Evolutionary conservation across 2,113 vertebrate genomes (phyloP), one percentile per base, ranked within the genome.

Genomic region (Epinephelus moara): DNA sequence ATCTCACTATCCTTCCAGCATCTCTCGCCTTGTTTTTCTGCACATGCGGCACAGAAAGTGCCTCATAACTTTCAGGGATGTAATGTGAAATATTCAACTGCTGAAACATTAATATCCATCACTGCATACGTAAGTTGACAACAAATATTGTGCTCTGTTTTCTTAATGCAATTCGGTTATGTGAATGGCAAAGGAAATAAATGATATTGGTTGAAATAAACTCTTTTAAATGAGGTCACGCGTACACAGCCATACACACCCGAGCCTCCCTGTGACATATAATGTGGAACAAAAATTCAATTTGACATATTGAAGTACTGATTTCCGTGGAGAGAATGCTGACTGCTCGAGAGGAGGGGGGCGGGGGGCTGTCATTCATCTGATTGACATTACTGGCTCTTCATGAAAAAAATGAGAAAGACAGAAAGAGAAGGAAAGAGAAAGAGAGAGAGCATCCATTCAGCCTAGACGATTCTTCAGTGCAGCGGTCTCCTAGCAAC

Each of bases 401-500:
- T 73, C 37, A 11, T 61, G 50, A 57, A 77, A 80, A 78, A 76
- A 76, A 82, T 25, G 3, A 27, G 21, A 72, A 45, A 60, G 47
- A 25, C 47, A 45, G 52, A 57, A 8, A 19, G 21, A 59, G 25
- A 62, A 33, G 57, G 40, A 61, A 6, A 52, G 63, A 52, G 27
- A 45, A 49, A 66, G 71, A 25, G 66, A 21, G 66, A 30, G 85
- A 77, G 87, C 76, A 90, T 89, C 85, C 72, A 79, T 87, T 92
- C 88, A 87, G 86, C 74, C 47, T 78, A 70, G 82, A 82, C 85
- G 30, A 88, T 91, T 87, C 86, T 85, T 87, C 80, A 73, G 82
- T 79, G 88, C 91, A 64, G 89, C 49, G 40, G 94, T 94, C 84
- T 87, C 94, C 93, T 94, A 94, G 94, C 93, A 94, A 94, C 94